Conservation (phyloP, 1,140 invertebrate genomes). For the Frieseomelitta varia region DNA sequence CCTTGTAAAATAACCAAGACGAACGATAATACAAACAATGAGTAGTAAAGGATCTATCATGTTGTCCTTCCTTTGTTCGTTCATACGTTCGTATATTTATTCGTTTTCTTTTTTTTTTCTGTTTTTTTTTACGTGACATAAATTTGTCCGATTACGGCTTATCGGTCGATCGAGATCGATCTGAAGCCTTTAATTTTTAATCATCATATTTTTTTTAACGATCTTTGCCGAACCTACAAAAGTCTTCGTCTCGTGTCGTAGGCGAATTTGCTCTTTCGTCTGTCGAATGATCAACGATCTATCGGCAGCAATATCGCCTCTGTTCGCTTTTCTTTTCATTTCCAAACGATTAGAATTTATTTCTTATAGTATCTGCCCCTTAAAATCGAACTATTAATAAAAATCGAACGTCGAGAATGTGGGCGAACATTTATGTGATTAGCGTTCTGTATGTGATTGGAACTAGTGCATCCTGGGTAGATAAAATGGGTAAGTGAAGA, state of each 20-base stretch:
- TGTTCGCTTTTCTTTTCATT: neutral
- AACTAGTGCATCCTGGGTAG: neutral
- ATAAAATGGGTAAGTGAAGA: too few relatives aligned
- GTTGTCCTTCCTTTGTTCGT: neutral
- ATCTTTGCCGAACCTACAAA: neutral
- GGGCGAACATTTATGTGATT: neutral
- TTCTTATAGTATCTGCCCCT: too few relatives aligned
- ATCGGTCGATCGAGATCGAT: neutral
- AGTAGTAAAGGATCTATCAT: conserved; percentile 26
- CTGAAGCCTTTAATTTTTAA: neutral
- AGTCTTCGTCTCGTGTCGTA: neutral
- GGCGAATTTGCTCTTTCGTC: neutral
- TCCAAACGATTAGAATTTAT: neutral
- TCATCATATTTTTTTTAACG: neutral
- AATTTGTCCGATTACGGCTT: neutral
- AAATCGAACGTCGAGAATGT: neutral
- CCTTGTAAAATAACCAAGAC: conserved; percentile 35
- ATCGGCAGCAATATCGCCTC: neutral
- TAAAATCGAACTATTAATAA: too few relatives aligned
- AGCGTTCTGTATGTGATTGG: neutral
- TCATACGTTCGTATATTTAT: neutral
- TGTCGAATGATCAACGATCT: too few relatives aligned
- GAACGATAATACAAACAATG: conserved; percentile 49
- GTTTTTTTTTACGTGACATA: neutral
- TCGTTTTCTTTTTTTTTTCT: too few relatives aligned